Conservation (phyloP, 2,797 vertebrate species). For the Ctenopoma kingsleyae region DNA sequence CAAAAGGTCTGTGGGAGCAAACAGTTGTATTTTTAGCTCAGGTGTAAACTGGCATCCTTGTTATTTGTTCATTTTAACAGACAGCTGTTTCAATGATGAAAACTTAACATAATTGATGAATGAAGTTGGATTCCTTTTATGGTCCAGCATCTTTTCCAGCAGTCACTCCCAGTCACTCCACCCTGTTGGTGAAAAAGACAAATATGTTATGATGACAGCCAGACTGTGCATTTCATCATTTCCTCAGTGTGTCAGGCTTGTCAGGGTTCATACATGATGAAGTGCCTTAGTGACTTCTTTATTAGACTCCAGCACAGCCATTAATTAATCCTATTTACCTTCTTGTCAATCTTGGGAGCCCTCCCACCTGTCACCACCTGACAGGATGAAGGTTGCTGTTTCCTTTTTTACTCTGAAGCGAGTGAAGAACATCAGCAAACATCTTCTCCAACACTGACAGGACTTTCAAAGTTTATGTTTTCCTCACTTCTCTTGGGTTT, state of each 20-base stretch:
- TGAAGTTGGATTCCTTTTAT: slow-evolving; percentile 19
- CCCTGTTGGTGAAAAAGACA: slow-evolving; percentile 37
- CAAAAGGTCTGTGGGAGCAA: neutral
- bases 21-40: slow-evolving; percentile 23
- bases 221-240: slow-evolving; percentile 46
- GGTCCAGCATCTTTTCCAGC: slow-evolving; percentile 19
- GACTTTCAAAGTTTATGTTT: slow-evolving; percentile 3
- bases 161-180: slow-evolving; percentile 5
- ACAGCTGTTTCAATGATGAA: slow-evolving; percentile 34
- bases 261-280: slow-evolving; percentile 51
- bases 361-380: slow-evolving; percentile 44
- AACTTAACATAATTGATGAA: slow-evolving; percentile 31
- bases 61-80: slow-evolving; percentile 7
- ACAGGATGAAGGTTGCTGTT: slow-evolving; percentile 39
- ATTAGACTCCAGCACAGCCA: slow-evolving; percentile 50
- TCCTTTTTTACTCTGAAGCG: slow-evolving; percentile 1
- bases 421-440: neutral
- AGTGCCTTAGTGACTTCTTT: slow-evolving; percentile 52
- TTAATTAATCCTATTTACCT: slow-evolving; percentile 70
- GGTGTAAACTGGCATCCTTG: slow-evolving; percentile 13
- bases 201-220: slow-evolving; percentile 47
- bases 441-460: slow-evolving; percentile 12
- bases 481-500: neutral
- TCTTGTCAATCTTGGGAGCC: slow-evolving; percentile 44
- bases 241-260: slow-evolving; percentile 40